Conservation (phyloP, 1,140 invertebrate species). For the Globodera rostochiensis region DNA sequence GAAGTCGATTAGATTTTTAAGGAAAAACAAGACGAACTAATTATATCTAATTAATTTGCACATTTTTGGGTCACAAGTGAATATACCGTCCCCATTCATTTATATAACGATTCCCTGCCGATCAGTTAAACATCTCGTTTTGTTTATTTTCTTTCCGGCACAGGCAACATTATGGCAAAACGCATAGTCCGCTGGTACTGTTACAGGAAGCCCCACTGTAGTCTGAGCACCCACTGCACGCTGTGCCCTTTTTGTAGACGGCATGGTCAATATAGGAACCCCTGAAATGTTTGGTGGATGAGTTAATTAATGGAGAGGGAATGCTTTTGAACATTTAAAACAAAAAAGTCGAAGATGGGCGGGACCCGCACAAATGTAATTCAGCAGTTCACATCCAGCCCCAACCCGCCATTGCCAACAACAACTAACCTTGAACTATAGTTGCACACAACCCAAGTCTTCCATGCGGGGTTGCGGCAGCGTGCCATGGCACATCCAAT, state of each 20-base stretch:
- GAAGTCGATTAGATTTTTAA: no score
- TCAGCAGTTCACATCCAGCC: neutral
- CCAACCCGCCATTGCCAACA: neutral
- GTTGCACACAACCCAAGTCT: slow-evolving; percentile 15
- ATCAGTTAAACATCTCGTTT: no score
- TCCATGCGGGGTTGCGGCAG: neutral
- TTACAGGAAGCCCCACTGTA: neutral
- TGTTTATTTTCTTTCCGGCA: no score
- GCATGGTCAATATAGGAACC: neutral
- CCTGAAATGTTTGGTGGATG: neutral
- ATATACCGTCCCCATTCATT: no score
- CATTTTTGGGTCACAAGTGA: no score
- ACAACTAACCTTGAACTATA: slow-evolving; percentile 5
- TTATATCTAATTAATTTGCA: no score
- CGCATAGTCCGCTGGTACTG: neutral
- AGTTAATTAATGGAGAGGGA: no score
- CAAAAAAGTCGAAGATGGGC: neutral
- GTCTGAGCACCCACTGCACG: neutral
- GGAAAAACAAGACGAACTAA: no score
- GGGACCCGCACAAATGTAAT: neutral
- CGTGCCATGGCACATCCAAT: slow-evolving; percentile 6
- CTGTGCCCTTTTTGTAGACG: slow-evolving; percentile 5
- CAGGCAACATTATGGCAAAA: neutral
- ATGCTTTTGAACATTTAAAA: neutral
- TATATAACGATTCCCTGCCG: no score